These are phyloP conservation scores for Hypercompe scribonia DNA, from an alignment of 2,888 invertebrate species.

Conservation along the genomic window DNA sequence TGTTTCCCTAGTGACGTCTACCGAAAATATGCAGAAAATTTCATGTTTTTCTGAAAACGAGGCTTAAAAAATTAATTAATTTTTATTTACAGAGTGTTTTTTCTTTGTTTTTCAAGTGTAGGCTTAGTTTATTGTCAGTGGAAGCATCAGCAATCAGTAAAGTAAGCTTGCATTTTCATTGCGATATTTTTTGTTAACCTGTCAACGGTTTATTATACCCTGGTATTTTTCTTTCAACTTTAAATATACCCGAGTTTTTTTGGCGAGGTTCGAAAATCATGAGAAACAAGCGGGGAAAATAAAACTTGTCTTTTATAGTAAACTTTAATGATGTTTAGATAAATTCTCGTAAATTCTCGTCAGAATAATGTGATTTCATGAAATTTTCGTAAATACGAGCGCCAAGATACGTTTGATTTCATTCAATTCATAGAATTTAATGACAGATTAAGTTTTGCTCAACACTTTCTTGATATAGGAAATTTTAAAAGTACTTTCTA, in stretches of 20 bases:
- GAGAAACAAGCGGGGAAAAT: too few species aligned
- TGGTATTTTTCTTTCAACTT: slow-evolving; percentile 42
- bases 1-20: slow-evolving; percentile 64
- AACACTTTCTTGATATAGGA: too few species aligned
- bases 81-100: slow-evolving; percentile 28
- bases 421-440: too few species aligned
- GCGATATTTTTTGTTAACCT: neutral
- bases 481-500: too few species aligned
- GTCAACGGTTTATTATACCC: slow-evolving; percentile 39
- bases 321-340: too few species aligned
- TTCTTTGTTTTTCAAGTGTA: slow-evolving; percentile 13
- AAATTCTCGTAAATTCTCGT: too few species aligned
- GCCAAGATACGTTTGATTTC: too few species aligned
- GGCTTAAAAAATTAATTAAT: slow-evolving; percentile 50
- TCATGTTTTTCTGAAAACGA: slow-evolving; percentile 74
- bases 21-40: slow-evolving; percentile 83
- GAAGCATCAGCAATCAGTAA: neutral
- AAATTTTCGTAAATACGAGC: too few species aligned
- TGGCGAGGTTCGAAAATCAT: too few species aligned
- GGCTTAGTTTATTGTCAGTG: neutral
- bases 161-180: neutral
- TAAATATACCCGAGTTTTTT: slow-evolving; percentile 26
- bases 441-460: too few species aligned
- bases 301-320: too few species aligned
- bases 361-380: too few species aligned